Evolutionary conservation across 2,113 vertebrate genomes (phyloP), one percentile per base, ranked within the genome.

Genomic region (Microcebus murinus): DNA sequence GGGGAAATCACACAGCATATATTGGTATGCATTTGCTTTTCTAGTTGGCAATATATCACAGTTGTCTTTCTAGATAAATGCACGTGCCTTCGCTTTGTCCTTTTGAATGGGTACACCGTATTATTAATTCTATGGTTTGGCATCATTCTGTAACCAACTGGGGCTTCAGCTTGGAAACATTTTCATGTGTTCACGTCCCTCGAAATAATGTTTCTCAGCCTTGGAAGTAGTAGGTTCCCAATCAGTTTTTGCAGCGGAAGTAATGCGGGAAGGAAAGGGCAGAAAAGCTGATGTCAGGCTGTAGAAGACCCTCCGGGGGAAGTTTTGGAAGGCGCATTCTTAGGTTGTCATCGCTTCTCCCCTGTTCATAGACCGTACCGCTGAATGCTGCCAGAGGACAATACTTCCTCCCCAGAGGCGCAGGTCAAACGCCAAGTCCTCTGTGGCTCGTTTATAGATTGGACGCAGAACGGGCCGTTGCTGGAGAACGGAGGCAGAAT

Each of bases 191-290:
- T 63, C 55, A 7, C 29, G 17, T 29, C 68, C 39, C 61, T 42
- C 7, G 1, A 52, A 80, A n/a, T 23, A 29, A 48, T 0, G 8
- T 82, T 10, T 34, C 48, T 17, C 39, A 31, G 17, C 42, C 34
- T 27, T 59, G 2, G 0, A 18, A 12, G 8, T 1, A 7, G 0
- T 25, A 4, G 10, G 8, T 39, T 39, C 48, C 9, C n/a, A 15
- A 8, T 8, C 36, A 27, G 27, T 10, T 15, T 74, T 10, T 67
- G 50, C 12, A 57, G 20, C 25, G 36, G 14, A 77, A 61, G 20
- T 6, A 31, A 15, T 25, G 29, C 23, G 14, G 21, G 36, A 20
- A 2, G 12, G 27, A 21, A 3, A 13, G 34, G 8, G 50, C 10
- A 21, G 23, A 61, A 21, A 36, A 20, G 4, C 31, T 36, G 80